Percentiles rank a stretch among this genome's conserved stretches.
Conservation (phyloP, 2,888 invertebrate genomes). For the Drosophila pseudotalamancana region DNA sequence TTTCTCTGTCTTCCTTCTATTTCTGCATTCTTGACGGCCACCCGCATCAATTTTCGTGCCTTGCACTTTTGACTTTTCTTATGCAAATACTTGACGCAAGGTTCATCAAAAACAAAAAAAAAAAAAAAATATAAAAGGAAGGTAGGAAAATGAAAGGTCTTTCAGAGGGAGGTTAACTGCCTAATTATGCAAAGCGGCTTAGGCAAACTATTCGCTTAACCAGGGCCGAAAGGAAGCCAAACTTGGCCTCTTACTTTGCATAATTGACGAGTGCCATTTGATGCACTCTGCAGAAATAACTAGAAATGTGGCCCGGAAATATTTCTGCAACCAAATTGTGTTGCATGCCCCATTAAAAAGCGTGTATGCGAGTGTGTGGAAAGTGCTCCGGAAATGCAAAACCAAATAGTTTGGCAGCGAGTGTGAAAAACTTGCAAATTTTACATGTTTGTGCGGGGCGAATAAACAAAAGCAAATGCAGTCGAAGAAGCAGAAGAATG, state of each 20-base stretch:
- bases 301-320: constrained; percentile 38
- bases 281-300: constrained; percentile 15
- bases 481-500: constrained; percentile 33
- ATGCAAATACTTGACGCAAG: constrained; percentile 58
- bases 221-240: constrained; percentile 53
- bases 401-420: constrained; percentile 50
- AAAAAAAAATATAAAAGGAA: neutral
- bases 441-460: constrained; percentile 42
- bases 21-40: constrained; percentile 28
- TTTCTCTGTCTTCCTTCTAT: constrained; percentile 54
- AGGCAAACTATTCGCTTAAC: constrained; percentile 29
- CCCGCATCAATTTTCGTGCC: constrained; percentile 61
- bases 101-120: constrained; percentile 26
- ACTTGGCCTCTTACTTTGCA: constrained; percentile 40
- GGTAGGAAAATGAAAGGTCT: constrained; percentile 30
- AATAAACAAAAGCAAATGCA: constrained; percentile 37
- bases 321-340: constrained; percentile 12
- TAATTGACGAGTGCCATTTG: constrained; percentile 48
- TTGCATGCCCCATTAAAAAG: constrained; percentile 56
- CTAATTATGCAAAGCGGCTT: constrained; percentile 76
- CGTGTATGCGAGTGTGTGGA: constrained; percentile 10
- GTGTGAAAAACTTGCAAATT: constrained; percentile 62
- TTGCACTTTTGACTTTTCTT: constrained; percentile 64
- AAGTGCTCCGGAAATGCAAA: constrained; percentile 68
- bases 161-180: constrained; percentile 31